phyloP scores from a whole-genome alignment of 37 sponge, comb jelly and placozoan genomes.

The Haliclona indistincta region DNA sequence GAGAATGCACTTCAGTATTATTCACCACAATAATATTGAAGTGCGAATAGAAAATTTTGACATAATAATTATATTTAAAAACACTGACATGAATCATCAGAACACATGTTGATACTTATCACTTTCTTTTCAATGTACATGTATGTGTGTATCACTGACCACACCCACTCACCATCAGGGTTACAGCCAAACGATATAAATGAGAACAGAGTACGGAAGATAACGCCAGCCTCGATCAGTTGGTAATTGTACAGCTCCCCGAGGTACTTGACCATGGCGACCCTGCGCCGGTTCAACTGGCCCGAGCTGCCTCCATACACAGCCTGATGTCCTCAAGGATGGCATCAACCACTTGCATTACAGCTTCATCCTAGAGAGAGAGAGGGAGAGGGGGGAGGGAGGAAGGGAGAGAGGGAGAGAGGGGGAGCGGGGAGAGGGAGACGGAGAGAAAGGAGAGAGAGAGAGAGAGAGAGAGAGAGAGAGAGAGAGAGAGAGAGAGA shows the following conservation, averaged over 20 bases:
- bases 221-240: constrained; percentile 87
- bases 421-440: neutral
- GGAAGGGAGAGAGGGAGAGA: neutral
- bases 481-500: neutral
- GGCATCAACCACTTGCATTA: constrained; percentile 80
- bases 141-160: neutral
- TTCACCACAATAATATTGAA: too few species aligned
- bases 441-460: neutral
- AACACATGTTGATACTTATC: too few species aligned
- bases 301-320: neutral
- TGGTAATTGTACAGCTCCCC: constrained; percentile 98
- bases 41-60: too few species aligned
- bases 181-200: constrained; percentile 84
- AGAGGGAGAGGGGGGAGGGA: neutral
- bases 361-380: constrained; percentile 63
- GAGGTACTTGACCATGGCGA: constrained; percentile 82
- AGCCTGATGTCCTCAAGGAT: constrained; percentile 92
- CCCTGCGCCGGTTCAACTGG: constrained; percentile 87
- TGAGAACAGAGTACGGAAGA: constrained; percentile 91
- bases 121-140: too few species aligned
- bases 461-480: neutral
- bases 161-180: constrained; percentile 73
- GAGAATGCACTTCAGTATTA: too few species aligned
- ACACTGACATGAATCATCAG: too few species aligned
- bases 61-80: too few species aligned